These are phyloP conservation scores for Trachythela sp. DNA, from an alignment of 64 coral and sea anemone genomes.

Conservation along the genomic window DNA sequence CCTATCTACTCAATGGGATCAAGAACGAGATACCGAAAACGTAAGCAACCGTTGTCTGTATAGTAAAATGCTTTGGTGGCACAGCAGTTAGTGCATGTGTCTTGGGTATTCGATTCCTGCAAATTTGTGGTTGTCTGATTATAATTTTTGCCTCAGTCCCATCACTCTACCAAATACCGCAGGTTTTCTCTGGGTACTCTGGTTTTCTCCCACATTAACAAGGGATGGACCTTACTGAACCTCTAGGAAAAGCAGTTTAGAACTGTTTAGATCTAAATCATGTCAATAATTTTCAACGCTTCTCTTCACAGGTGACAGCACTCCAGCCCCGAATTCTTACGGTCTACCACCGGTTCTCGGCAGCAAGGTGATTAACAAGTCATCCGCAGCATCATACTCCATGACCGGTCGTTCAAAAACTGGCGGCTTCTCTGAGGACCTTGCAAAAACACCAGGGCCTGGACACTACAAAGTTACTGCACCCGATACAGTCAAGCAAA, in stretches of 20 bases:
- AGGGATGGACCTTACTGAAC: no score
- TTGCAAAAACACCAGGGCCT: conserved; percentile 93
- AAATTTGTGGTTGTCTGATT: no score
- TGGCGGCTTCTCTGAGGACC: conserved; percentile 94
- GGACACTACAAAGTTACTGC: conserved; percentile 63
- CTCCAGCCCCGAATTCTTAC: conserved; percentile 83
- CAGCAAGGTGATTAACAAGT: conserved; percentile 67
- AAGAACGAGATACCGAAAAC: conserved; percentile 94
- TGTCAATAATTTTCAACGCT: neutral
- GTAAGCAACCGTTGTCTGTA: conserved; percentile 46
- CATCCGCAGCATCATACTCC: conserved; percentile 81
- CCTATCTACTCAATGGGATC: conserved; percentile 80
- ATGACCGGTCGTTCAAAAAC: conserved; percentile 87
- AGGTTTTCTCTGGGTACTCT: no score
- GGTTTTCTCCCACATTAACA: no score
- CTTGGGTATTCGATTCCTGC: no score
- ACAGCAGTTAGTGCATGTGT: no score
- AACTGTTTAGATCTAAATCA: no score
- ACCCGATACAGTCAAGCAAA: conserved; percentile 56
- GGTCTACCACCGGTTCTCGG: conserved; percentile 65
- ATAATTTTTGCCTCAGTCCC: no score
- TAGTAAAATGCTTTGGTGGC: no score
- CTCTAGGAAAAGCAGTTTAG: no score
- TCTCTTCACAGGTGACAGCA: conserved; percentile 63
- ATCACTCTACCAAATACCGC: no score